Evolutionary conservation across 2,113 vertebrate species (phyloP).

Genomic region (Ibidorhyncha struthersii): DNA sequence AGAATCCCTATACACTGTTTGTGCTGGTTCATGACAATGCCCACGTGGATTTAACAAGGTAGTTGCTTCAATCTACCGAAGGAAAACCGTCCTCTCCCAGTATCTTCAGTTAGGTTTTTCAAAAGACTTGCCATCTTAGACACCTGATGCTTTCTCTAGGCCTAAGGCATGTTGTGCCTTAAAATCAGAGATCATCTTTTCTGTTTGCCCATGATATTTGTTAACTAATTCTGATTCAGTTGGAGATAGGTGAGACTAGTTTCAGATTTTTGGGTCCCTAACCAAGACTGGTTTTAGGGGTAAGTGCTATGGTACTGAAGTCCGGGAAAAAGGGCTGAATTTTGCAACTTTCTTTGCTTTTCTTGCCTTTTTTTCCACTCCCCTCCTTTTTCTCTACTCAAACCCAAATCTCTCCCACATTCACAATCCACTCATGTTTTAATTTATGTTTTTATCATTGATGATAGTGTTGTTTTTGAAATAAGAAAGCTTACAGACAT

Average conservation of each 20-base stretch:
- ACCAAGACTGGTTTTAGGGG: not conserved
- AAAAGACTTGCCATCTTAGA: not conserved
- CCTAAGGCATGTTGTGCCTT: not conserved
- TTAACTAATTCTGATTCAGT: not conserved
- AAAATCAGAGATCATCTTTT: not conserved
- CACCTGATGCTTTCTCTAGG: not conserved
- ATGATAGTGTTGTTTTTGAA: not conserved
- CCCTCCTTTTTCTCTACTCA: not conserved
- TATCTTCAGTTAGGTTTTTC: not conserved
- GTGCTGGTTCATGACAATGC: slow-evolving; percentile 97
- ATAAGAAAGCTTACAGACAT: not conserved
- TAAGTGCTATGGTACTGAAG: not conserved
- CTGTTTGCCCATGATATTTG: not conserved
- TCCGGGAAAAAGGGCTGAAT: not conserved
- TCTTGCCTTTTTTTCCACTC: not conserved
- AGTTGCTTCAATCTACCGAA: slow-evolving; percentile 32
- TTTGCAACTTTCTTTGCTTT: not conserved
- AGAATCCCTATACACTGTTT: slow-evolving; percentile 95
- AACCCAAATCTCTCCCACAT: not conserved
- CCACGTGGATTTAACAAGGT: slow-evolving; percentile 96
- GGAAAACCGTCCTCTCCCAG: not conserved
- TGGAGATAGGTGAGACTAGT: not conserved
- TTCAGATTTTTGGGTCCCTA: not conserved
- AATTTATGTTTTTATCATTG: not conserved
- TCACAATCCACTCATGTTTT: not conserved